phyloP scores from a whole-genome alignment of 2,113 vertebrate species.

The Fulica atra region DNA sequence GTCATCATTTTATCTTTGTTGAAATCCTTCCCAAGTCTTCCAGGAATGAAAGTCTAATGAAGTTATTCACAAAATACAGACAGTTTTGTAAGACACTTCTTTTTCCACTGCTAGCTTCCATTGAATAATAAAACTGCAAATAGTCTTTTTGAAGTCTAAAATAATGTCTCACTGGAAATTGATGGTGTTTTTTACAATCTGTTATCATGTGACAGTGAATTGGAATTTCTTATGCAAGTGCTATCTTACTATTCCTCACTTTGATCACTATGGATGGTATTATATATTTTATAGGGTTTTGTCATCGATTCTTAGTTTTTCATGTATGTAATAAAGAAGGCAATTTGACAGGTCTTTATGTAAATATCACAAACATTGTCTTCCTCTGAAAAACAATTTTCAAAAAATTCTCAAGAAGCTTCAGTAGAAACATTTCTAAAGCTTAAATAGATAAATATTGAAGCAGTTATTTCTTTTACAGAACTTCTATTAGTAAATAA shows the following conservation, averaged over 20 bases:
- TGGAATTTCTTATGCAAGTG: not conserved
- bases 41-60: conserved; percentile 41
- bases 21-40: not conserved
- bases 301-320: not conserved
- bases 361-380: not conserved
- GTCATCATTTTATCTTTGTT: conserved; percentile 16
- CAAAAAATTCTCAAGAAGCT: not conserved
- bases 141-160: not conserved
- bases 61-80: not conserved
- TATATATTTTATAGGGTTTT: not conserved
- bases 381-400: not conserved
- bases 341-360: not conserved
- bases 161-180: not conserved
- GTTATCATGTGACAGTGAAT: not conserved
- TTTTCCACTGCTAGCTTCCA: not conserved
- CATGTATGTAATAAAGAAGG: not conserved
- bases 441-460: not conserved
- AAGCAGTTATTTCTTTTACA: not conserved
- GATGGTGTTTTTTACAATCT: not conserved
- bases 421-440: not conserved
- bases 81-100: not conserved
- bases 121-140: not conserved
- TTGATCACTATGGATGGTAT: not conserved
- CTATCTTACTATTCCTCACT: not conserved
- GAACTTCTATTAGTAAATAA: not conserved